Evolutionary conservation across 2,113 vertebrate genomes (phyloP).

Genomic region (Regulus satrapa): DNA sequence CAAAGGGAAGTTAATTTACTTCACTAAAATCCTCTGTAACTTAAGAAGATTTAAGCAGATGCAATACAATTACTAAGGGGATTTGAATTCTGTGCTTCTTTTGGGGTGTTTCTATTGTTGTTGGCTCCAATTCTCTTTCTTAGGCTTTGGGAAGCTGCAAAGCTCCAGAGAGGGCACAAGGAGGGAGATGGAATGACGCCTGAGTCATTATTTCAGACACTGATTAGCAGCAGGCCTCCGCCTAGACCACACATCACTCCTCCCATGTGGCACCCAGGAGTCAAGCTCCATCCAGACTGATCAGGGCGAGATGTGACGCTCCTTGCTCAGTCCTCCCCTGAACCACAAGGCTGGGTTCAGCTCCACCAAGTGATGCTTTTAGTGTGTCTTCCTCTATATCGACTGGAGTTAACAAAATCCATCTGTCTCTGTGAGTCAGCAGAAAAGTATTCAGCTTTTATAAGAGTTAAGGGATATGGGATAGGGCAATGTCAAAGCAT

Average conservation of each 20-base stretch:
- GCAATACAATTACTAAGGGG: neutral
- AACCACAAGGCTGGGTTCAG: neutral
- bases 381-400: neutral
- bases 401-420: slow-evolving; percentile 36
- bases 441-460: slow-evolving; percentile 48
- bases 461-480: slow-evolving; percentile 32
- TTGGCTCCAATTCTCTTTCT: neutral
- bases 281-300: neutral
- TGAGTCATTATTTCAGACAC: neutral
- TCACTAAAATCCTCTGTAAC: neutral
- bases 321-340: rapidly evolving
- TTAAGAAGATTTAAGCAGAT: neutral
- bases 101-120: neutral
- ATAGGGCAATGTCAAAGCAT: neutral
- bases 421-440: slow-evolving; percentile 55
- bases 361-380: rapidly evolving
- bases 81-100: neutral
- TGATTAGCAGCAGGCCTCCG: neutral
- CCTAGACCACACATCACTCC: neutral
- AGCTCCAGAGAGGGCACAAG: neutral
- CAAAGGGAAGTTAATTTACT: neutral
- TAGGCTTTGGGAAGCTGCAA: neutral
- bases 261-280: neutral
- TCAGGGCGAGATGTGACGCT: neutral
- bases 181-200: neutral